Evolutionary conservation across 1,140 invertebrate genomes (phyloP).

Genomic region (Colletes gigas): DNA sequence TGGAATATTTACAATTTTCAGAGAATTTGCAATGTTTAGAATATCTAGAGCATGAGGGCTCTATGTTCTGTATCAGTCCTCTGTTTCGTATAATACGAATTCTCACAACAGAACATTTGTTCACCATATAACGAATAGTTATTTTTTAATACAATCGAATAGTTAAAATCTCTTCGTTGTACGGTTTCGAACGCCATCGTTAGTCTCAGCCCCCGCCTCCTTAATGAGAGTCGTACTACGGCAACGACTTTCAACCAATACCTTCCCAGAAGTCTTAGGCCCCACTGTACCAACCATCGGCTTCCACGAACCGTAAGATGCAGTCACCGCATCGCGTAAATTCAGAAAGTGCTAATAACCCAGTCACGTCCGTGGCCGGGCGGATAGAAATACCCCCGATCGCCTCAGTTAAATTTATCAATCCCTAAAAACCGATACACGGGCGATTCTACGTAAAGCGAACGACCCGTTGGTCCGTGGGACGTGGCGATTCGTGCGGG

Average conservation of each 20-base stretch:
- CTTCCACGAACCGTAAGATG: not conserved
- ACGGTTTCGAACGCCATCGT: too few species aligned
- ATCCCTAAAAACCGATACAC: constrained; percentile 18
- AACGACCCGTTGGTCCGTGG: not conserved
- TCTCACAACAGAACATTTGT: too few species aligned
- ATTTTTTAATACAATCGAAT: too few species aligned
- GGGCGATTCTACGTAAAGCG: constrained; percentile 10
- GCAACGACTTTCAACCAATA: not conserved
- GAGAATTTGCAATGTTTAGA: too few species aligned
- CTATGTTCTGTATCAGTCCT: too few species aligned
- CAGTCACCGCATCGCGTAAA: not conserved
- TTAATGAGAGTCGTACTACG: too few species aligned
- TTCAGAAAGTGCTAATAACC: constrained; percentile 3
- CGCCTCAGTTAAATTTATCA: constrained; percentile 8
- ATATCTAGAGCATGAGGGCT: too few species aligned
- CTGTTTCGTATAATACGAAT: too few species aligned
- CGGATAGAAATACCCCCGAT: constrained; percentile 4
- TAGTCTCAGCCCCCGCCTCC: too few species aligned
- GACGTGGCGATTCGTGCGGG: not conserved
- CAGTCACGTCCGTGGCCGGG: not conserved
- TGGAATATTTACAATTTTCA: too few species aligned
- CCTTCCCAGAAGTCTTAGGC: not conserved
- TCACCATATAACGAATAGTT: too few species aligned
- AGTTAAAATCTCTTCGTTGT: too few species aligned
- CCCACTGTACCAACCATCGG: not conserved